Conservation (phyloP, 2,888 invertebrate species). For the Latrodectus elegans region DNA sequence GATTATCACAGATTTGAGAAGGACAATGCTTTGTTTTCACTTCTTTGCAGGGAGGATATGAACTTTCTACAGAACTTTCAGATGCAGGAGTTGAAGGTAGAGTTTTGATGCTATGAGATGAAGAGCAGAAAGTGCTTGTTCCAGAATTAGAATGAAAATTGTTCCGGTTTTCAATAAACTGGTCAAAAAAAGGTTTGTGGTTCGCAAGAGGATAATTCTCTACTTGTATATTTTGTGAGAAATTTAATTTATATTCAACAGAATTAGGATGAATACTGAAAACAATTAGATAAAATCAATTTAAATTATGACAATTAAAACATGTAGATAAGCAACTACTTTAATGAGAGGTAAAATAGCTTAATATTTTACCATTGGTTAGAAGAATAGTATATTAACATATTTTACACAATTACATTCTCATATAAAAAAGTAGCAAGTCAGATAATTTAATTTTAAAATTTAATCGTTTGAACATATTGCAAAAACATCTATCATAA, state of each 20-base stretch:
- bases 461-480: no score
- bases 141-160: neutral
- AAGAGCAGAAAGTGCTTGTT: neutral
- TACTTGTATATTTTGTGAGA: conserved; percentile 1
- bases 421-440: no score
- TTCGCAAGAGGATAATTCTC: neutral
- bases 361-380: no score
- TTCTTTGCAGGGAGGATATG: neutral
- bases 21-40: conserved; percentile 4
- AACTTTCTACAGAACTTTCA: neutral
- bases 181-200: neutral
- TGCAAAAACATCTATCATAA: no score
- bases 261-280: no score
- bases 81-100: neutral
- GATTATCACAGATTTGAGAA: conserved; percentile 42
- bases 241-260: conserved; percentile 4
- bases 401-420: no score
- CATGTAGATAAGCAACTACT: no score
- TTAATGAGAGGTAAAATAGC: no score
- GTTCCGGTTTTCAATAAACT: neutral
- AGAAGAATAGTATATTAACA: no score
- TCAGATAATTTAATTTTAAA: no score
- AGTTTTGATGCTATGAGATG: neutral
- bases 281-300: no score
- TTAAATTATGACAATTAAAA: no score